Evolutionary conservation across 2,797 vertebrate genomes (phyloP).

Genomic region (Zonotrichia albicollis): DNA sequence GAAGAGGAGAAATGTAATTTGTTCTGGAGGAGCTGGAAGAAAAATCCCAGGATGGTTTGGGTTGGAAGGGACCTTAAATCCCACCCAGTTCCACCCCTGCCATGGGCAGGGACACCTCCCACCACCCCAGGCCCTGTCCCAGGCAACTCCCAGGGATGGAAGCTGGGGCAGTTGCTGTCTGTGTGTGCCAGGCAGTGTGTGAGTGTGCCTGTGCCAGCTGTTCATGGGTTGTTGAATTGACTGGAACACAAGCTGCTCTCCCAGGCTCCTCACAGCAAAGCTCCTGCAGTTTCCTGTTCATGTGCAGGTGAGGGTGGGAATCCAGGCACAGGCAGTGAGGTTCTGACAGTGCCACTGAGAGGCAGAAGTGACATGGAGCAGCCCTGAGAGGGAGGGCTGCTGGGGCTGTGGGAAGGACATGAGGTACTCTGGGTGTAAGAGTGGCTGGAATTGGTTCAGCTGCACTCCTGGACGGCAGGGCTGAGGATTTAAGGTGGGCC

Average conservation of each 20-base stretch:
- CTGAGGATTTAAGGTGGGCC: not conserved
- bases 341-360: fast-evolving
- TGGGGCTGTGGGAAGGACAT: not conserved
- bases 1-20: not conserved
- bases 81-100: not conserved
- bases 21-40: not conserved
- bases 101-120: not conserved
- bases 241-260: not conserved
- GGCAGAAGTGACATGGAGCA: not conserved
- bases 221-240: not conserved
- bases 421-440: not conserved
- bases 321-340: not conserved
- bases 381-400: not conserved
- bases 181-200: fast-evolving
- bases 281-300: not conserved
- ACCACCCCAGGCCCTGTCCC: not conserved
- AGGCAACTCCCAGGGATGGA: not conserved
- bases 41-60: not conserved
- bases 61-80: not conserved
- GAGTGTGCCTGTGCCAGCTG: fast-evolving
- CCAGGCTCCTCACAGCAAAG: not conserved
- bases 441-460: not conserved
- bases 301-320: not conserved
- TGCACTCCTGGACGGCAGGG: not conserved
- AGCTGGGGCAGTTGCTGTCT: fast-evolving